phyloP scores from a whole-genome alignment of 2,797 vertebrate species.

The Malacoraja senta region DNA sequence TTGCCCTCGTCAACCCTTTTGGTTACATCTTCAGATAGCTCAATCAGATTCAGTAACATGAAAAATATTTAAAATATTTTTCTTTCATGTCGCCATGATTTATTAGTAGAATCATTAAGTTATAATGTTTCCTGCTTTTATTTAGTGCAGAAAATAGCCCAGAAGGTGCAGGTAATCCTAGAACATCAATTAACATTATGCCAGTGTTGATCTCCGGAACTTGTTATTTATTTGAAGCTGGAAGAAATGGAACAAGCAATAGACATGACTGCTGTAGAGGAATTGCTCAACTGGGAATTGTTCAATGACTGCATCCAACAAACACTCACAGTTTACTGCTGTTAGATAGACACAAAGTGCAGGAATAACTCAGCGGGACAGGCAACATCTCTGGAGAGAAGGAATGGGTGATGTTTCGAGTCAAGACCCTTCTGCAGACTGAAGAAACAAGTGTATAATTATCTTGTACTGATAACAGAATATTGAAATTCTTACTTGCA shows the following conservation, averaged over 20 bases:
- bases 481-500: too few relatives aligned
- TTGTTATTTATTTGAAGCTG: neutral
- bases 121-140: neutral
- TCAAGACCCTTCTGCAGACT: too few relatives aligned
- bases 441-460: too few relatives aligned
- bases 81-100: neutral
- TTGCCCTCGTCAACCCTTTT: too few relatives aligned
- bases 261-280: neutral
- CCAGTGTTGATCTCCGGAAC: neutral
- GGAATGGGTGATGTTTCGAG: too few relatives aligned
- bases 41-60: too few relatives aligned
- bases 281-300: neutral
- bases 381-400: too few relatives aligned
- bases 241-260: neutral
- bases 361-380: too few relatives aligned
- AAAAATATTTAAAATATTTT: neutral
- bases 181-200: neutral
- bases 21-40: too few relatives aligned
- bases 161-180: neutral
- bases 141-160: neutral
- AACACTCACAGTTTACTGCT: neutral
- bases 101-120: neutral
- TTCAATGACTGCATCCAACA: neutral
- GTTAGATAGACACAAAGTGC: too few relatives aligned
- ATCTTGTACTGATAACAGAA: too few relatives aligned